These are phyloP conservation scores for Eclectus roratus DNA, from an alignment of 2,113 vertebrate genomes.

Conservation along the genomic window DNA sequence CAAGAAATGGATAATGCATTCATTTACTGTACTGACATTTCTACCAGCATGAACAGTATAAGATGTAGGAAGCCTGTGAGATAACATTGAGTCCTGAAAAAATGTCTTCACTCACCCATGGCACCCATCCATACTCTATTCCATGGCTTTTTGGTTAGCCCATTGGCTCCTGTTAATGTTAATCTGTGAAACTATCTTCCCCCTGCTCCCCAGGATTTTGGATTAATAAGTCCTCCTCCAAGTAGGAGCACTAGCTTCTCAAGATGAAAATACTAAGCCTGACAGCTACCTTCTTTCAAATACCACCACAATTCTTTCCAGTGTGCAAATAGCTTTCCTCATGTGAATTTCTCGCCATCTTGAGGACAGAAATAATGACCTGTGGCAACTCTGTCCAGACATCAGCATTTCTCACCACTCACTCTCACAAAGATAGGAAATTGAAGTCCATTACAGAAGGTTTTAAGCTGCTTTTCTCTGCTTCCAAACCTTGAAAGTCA, in stretches of 20 bases:
- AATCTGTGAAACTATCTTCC: background rate
- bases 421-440: background rate
- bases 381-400: background rate
- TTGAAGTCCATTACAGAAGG: background rate
- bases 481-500: background rate
- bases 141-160: background rate
- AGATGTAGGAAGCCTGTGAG: background rate
- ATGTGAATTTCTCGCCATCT: background rate
- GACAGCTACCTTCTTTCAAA: background rate
- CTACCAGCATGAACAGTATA: background rate
- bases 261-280: background rate
- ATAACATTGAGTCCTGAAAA: conserved; percentile 8
- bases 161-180: background rate
- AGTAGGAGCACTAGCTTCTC: background rate
- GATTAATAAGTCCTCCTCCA: background rate
- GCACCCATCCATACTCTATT: background rate
- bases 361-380: background rate
- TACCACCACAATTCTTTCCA: background rate
- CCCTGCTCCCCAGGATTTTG: background rate
- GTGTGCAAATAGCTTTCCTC: background rate
- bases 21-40: conserved; percentile 19
- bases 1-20: background rate
- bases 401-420: background rate
- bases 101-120: background rate
- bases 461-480: background rate